Conservation (phyloP, 2,113 vertebrate species). For the Tachycineta bicolor region DNA sequence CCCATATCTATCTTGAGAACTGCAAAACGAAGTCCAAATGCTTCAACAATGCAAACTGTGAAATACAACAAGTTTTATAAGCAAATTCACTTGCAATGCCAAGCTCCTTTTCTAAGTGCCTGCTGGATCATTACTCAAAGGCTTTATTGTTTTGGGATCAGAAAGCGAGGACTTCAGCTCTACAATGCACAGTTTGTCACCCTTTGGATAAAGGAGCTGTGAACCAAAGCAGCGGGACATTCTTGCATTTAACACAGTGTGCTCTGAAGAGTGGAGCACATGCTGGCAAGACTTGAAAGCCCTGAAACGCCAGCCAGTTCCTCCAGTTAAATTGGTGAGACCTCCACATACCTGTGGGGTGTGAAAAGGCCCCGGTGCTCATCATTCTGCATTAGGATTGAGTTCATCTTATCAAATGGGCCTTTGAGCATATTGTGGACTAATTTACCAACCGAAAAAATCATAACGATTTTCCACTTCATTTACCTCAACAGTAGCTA, state of each 20-base stretch:
- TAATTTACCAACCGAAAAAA: constrained; percentile 65
- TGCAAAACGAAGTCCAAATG: neutral
- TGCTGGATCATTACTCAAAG: neutral
- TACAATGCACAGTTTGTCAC: constrained; percentile 22
- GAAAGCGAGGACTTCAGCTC: neutral
- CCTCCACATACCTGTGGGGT: constrained; percentile 39
- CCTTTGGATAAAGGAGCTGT: neutral
- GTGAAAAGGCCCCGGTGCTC: constrained; percentile 60
- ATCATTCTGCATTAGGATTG: constrained; percentile 54
- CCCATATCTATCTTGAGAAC: neutral
- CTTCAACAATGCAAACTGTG: neutral
- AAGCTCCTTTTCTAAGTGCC: neutral
- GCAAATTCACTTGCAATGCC: neutral
- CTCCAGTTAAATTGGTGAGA: constrained; percentile 20
- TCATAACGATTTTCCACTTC: constrained; percentile 65
- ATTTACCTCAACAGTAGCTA: constrained; percentile 73
- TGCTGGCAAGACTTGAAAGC: constrained; percentile 19
- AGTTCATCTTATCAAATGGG: constrained; percentile 71
- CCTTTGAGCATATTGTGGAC: constrained; percentile 54
- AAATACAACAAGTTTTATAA: neutral
- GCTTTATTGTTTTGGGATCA: constrained; percentile 29
- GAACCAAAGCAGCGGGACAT: neutral
- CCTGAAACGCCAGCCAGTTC: neutral
- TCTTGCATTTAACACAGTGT: neutral
- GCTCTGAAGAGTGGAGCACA: neutral